Evolutionary conservation across 1,140 invertebrate genomes (phyloP).

Genomic region (Gryon sp.): DNA sequence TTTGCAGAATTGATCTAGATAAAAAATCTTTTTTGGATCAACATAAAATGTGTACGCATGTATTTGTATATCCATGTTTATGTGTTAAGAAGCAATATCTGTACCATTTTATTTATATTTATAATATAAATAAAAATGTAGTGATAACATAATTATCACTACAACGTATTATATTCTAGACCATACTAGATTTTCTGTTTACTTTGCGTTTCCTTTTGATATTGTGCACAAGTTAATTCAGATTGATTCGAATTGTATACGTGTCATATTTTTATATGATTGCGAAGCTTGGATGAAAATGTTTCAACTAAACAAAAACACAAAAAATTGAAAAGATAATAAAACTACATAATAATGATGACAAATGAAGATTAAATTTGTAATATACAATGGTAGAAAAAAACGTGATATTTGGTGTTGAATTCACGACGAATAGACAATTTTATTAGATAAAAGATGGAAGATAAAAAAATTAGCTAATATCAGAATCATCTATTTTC

Average conservation of each 20-base stretch:
- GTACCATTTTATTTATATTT: conserved; percentile 52
- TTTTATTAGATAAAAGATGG: conserved; percentile 47
- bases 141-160: conserved; percentile 49
- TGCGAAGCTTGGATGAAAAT: conserved; percentile 42
- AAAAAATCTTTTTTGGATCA: conserved; percentile 19
- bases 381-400: conserved; percentile 38
- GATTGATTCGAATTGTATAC: conserved; percentile 45
- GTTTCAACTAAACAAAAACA: background rate
- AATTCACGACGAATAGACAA: conserved; percentile 43
- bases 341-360: conserved; percentile 46
- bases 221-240: conserved; percentile 43
- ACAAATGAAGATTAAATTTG: conserved; percentile 53
- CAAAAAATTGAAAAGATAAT: conserved; percentile 42
- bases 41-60: conserved; percentile 27
- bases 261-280: conserved; percentile 63
- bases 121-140: conserved; percentile 46
- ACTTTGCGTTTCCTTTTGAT: conserved; percentile 40
- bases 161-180: conserved; percentile 31
- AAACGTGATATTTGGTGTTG: conserved; percentile 62
- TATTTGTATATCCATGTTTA: conserved; percentile 42
- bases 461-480: conserved; percentile 54
- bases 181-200: conserved; percentile 48
- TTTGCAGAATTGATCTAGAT: conserved; percentile 44
- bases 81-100: conserved; percentile 53
- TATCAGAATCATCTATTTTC: conserved; percentile 64